A percentile compares a stretch with the other conserved stretches of the same genome.
Evolutionary conservation across 2,113 vertebrate species (phyloP).

Genomic region (Struthidea cinerea): DNA sequence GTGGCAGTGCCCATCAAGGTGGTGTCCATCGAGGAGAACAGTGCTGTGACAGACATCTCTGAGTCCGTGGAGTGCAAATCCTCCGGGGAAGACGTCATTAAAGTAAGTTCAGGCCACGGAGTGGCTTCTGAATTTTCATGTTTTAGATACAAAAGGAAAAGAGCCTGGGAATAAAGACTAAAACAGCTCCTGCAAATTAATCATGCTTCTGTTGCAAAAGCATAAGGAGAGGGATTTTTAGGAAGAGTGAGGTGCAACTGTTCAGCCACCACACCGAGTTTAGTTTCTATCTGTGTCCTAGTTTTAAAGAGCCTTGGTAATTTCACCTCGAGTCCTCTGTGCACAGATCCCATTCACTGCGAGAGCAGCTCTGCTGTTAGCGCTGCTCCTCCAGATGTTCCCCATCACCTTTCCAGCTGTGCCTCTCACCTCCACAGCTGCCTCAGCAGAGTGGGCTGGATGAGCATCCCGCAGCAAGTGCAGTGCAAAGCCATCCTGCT

Average conservation of each 20-base stretch:
- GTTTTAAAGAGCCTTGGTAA: background rate
- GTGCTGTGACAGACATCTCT: constrained; percentile 83
- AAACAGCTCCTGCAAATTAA: background rate
- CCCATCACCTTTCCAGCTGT: background rate
- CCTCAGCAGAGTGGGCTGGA: background rate
- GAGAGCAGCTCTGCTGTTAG: background rate
- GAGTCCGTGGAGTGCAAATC: constrained; percentile 87
- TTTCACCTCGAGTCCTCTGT: background rate
- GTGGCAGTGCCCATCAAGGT: constrained; percentile 89
- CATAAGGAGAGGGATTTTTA: background rate
- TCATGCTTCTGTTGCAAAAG: background rate
- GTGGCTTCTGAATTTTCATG: background rate
- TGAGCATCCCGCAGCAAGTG: background rate
- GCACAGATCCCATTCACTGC: background rate
- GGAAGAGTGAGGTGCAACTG: background rate
- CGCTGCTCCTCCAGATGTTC: constrained; percentile 1
- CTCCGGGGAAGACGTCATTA: constrained; percentile 86
- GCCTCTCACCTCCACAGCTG: background rate
- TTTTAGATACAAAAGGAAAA: background rate
- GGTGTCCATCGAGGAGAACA: constrained; percentile 83
- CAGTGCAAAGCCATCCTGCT: background rate
- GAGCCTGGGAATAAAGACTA: background rate
- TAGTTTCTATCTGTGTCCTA: background rate
- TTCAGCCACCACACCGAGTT: background rate
- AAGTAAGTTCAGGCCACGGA: constrained; percentile 70